Evolutionary conservation across 2,888 invertebrate genomes (phyloP), one percentile per base, ranked within the genome.

Genomic region (Notodonta dromedarius): DNA sequence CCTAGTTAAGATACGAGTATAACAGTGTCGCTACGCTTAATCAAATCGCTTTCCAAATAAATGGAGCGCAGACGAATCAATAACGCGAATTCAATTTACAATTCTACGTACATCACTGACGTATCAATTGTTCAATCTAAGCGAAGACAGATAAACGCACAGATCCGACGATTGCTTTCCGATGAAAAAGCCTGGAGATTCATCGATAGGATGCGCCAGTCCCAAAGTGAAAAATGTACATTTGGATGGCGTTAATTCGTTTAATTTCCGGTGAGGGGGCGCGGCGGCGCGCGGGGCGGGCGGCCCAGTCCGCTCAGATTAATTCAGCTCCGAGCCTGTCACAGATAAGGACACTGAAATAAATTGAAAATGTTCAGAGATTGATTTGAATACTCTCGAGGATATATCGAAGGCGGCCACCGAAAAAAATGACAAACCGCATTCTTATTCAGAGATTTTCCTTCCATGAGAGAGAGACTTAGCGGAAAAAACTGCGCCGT

Each of bases 231-330:
- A 93, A 93, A 93, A 93, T 93, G 93, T 92, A 93, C 93, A 91
- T 93, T 93, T 91, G 92, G 93, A 93, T 90, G 90, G 93, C 92
- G 93, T 93, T 94, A 94, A 94, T 94, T 94, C 94, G 93, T 93
- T 94, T 94, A 94, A 94, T 94, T 94, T 94, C 94, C 94, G 94
- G 93, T 89, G 89, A 87, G 91, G 85, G 85, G 83, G 80, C 70
- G 72, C 69, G 78, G 77, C 71, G 81, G 79, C 60, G 73, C 63
- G 77, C 65, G 78, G 74, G 72, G 78, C 65, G 72, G 72, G 80
- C 76, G 74, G 82, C 74, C 71, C 82, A 82, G 89, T 87, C 86
- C 88, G 89, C 83, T 87, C 91, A 93, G 93, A 93, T 93, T 93
- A 93, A 93, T 93, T 93, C 93, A 90, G 87, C 87, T 85, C 90